Evolutionary conservation across 2,113 vertebrate genomes (phyloP), one percentile per base, ranked within the genome.

Genomic region (Mobula hypostoma): DNA sequence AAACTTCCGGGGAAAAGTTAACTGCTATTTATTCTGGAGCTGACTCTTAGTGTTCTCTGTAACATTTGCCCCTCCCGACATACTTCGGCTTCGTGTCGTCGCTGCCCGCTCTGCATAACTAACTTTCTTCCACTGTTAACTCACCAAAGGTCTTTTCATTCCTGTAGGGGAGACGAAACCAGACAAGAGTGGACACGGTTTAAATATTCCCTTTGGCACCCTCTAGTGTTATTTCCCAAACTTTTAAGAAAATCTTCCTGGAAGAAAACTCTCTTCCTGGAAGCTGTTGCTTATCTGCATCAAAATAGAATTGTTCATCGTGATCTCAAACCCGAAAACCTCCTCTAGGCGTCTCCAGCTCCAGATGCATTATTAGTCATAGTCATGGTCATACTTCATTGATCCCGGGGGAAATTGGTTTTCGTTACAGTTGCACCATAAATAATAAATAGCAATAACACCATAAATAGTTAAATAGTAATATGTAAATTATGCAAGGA

Each of bases 241-340:
- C 48, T 48, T 1, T 48, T 48, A 48, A 48, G 48, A 48, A 48
- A 36, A 36, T 36, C 36, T 36, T 36, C 36, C 36, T 0, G 36
- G 36, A 36, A 36, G 36, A 36, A 36, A 36, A 36, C 36, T 36
- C 36, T 36, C 36, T 36, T 36, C 36, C 36, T 36, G 36, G 36
- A 36, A 36, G 36, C 36, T 36, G 36, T 36, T 36, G 36, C 36
- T 36, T 98, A 98, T 95, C 96, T 98, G 74, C 98, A 98, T 96
- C 97, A 98, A 96, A 97, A 98, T 95, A 98, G 98, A 7, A 97
- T 98, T 94, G 98, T 98, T 91, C 98, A 98, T 95, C 97, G 98
- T 94, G 98, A 98, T 95, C 96, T 98, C 96, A 98, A 98, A 95
- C 98, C 98, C 77, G 98, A 98, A 96, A 98, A 98, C 94, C 97